Base-by-base conservation (phyloP, 2,113 vertebrate species). In the Cheirogaleus medius region DNA sequence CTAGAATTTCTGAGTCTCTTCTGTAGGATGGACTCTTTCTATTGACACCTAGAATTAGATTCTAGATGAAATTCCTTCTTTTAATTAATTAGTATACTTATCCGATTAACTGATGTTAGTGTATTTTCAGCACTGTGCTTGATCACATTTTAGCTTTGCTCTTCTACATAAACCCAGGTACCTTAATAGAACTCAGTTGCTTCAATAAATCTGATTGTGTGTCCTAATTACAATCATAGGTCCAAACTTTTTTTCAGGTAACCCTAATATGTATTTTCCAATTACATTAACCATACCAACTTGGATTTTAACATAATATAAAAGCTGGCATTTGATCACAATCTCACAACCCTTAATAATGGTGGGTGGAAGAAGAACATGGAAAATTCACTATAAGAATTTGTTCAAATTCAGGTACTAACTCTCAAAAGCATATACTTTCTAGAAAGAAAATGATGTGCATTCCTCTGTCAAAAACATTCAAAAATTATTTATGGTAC, bases 301-400 rank as follows among this genome's bases (percentile, higher is more conserved):
- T 94, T 80, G n/a, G 84, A 81, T 86, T 94, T 95, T 96, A n/a
- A n/a, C n/a, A n/a, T 76, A 68, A 95, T 73, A 10, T 10, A 92
- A 87, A 97, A 92, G 3, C 34, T 54, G 18, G 34, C 78, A 93
- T 77, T 83, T 95, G 27, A 82, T 77, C 56, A 87, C 21, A 60
- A 39, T 34, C 54, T 27, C 64, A 66, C 6, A 95, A 77, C 18
- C 42, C 32, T 76, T 90, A 80, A 80, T 63, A 21, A 77, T 14
- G 23, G 11, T 39, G 17, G 10, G 20, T 77, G 6, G 34, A 92
- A 44, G 9, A 90, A 74, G 42, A 80, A 69, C 17, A 47, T 37
- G 37, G 60, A 95, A 89, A 78, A 82, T 8, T 10, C 17, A 92
- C 49, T 52, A 37, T 9, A 14, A 84, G 13, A 90, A 92, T 76